Evolutionary conservation across 2,888 invertebrate genomes (phyloP), one percentile per base, ranked within the genome.

Genomic region (Heliconius ethilla): DNA sequence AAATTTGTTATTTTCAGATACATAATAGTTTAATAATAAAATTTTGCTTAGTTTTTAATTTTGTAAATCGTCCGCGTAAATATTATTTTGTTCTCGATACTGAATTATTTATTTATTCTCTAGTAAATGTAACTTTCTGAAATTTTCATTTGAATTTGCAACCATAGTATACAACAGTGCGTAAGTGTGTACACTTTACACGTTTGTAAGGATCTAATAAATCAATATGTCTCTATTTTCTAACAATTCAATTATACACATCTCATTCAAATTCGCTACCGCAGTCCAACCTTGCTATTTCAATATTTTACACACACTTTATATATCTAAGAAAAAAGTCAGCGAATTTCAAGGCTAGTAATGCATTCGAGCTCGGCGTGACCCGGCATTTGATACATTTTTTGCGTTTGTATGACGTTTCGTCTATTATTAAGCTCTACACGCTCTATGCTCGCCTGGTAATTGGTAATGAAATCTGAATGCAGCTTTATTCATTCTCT

Each of bases 271-370:
- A 74, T 65, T 78, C 27, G 66, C 67, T 33, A 76, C n/a, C 72
- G 15, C 72, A 72, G 9, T 70, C 29, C 70, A 70, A 55, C 29
- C 70, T 55, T 33, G 13, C 33, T n/a, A 72, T 11, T 15, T 33
- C 22, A 70, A 0, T 29, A 59, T 59, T 29, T 15, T 59, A 75
- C 51, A 75, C 73, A 74, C n/a, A 70, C 51, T 59, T 40, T 62
- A 51, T 51, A 51, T 51, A 75, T 70, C 70, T 66, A 77, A 37
- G 75, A 76, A 76, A 77, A 73, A 62, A 45, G 37, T 70, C 70
- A 70, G 70, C 70, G 65, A 78, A 78, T 84, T 86, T 89, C 92
- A 92, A 92, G 92, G 92, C 86, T 91, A 87, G 81, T 87, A 86
- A 78, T 90, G 91, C 90, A 91, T 82, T 83, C 79, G 81, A 72